Conservation (phyloP, 1,140 invertebrate genomes). For the Atta texana region DNA sequence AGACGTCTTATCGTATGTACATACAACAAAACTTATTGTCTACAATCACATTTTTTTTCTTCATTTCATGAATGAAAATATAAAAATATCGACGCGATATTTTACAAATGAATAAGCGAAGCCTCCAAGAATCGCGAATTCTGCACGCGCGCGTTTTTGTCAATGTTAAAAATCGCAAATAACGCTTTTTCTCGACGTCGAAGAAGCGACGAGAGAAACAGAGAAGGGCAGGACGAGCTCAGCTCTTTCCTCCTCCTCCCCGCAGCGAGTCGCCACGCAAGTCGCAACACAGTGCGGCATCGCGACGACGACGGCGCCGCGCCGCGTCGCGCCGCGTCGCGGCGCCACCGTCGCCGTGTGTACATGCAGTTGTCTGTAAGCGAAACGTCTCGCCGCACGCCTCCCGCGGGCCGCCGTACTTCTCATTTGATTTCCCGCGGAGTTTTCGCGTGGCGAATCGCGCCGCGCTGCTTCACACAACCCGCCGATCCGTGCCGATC, state of each 20-base stretch:
- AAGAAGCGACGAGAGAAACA: neutral
- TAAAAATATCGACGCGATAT: neutral
- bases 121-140: too few species aligned
- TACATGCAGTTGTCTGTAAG: conserved; percentile 77
- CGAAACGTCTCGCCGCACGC: conserved; percentile 72
- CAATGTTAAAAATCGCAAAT: neutral
- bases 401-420: conserved; percentile 48
- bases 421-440: conserved; percentile 49
- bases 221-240: neutral
- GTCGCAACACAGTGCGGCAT: conserved; percentile 28
- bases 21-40: neutral
- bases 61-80: conserved; percentile 17
- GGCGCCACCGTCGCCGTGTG: conserved; percentile 70
- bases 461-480: conserved; percentile 1
- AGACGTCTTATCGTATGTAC: neutral
- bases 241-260: too few species aligned
- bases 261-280: too few species aligned
- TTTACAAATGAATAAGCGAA: neutral
- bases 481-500: conserved; percentile 8
- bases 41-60: neutral
- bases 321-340: conserved; percentile 47
- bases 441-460: conserved; percentile 52
- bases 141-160: neutral
- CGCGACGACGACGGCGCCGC: conserved; percentile 50
- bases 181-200: neutral